phyloP scores from a whole-genome alignment of 2,797 vertebrate genomes.

The Mormyrops attenuatus region DNA sequence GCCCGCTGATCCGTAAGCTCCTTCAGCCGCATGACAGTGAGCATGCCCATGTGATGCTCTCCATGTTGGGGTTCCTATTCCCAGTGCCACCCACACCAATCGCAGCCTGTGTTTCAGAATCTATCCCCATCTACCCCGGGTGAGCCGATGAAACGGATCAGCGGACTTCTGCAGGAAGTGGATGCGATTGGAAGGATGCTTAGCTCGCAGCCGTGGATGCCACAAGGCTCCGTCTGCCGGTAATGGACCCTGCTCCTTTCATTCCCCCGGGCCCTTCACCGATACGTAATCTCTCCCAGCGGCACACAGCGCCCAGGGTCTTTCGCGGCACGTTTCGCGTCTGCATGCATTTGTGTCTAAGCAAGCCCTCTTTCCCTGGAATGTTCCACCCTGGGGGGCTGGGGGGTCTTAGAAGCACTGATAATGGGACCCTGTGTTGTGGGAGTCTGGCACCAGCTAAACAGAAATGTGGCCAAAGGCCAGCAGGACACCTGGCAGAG shows the following conservation, averaged over 20 bases:
- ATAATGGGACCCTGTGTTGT: conserved; percentile 68
- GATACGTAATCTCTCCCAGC: conserved; percentile 8
- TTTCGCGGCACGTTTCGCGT: conserved; percentile 60
- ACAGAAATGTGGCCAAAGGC: conserved; percentile 69
- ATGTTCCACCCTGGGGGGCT: conserved; percentile 50
- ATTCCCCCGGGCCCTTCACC: conserved; percentile 18
- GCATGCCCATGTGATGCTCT: not conserved
- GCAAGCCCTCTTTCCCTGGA: conserved; percentile 73
- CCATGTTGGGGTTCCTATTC: not conserved
- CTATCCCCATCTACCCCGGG: not conserved
- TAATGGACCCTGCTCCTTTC: not conserved
- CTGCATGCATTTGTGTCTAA: conserved; percentile 68
- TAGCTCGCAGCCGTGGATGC: not conserved
- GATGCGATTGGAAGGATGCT: not conserved
- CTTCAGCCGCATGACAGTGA: not conserved
- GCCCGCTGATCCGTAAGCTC: not conserved
- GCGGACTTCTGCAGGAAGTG: not conserved
- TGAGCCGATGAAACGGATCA: not conserved
- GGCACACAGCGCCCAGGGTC: not conserved
- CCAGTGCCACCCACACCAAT: not conserved
- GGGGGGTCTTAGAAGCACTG: conserved; percentile 68
- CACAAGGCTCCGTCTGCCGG: not conserved
- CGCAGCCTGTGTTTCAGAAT: not conserved
- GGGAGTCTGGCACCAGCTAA: conserved; percentile 73
- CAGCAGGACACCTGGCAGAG: conserved; percentile 56